Evolutionary conservation across 2,113 vertebrate genomes (phyloP).

Genomic region (Cheilinus undulatus): DNA sequence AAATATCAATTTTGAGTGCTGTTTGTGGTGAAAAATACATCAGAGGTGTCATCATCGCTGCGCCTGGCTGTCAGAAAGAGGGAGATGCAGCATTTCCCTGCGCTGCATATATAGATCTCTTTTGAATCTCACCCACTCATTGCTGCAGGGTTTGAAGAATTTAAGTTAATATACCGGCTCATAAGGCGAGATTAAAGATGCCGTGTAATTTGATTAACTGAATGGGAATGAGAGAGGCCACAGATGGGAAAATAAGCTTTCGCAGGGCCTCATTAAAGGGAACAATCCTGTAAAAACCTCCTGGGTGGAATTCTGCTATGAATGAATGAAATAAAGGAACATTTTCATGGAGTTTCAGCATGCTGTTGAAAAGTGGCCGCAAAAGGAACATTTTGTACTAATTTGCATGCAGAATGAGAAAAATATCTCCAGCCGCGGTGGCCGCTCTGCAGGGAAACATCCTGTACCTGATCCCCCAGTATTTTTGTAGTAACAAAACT

Average conservation of each 20-base stretch:
- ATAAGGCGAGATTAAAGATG: slow-evolving; percentile 82
- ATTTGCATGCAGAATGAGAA: slow-evolving; percentile 61
- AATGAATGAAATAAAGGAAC: slow-evolving; percentile 31
- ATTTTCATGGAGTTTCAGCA: slow-evolving; percentile 41
- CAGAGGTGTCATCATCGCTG: slow-evolving; percentile 64
- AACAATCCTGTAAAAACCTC: slow-evolving; percentile 79
- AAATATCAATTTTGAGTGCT: slow-evolving; percentile 49
- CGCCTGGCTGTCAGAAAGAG: slow-evolving; percentile 53
- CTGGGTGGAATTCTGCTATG: slow-evolving; percentile 64
- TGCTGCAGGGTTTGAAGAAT: slow-evolving; percentile 75
- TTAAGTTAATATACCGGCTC: slow-evolving; percentile 80
- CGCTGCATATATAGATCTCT: slow-evolving; percentile 50
- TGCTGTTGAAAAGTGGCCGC: slow-evolving; percentile 55
- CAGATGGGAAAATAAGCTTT: slow-evolving; percentile 84
- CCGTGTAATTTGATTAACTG: slow-evolving; percentile 81
- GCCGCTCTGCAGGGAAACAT: slow-evolving; percentile 45
- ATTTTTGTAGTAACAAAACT: slow-evolving; percentile 44
- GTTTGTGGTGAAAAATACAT: slow-evolving; percentile 63
- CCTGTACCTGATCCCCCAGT: slow-evolving; percentile 55
- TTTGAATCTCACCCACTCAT: slow-evolving; percentile 75
- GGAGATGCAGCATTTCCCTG: slow-evolving; percentile 45
- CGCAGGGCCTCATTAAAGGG: slow-evolving; percentile 82
- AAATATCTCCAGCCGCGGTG: slow-evolving; percentile 49
- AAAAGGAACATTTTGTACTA: slow-evolving; percentile 60
- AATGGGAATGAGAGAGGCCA: slow-evolving; percentile 73